Base-by-base conservation (phyloP, 2,113 vertebrate genomes). In the Entelurus aequoreus region DNA sequence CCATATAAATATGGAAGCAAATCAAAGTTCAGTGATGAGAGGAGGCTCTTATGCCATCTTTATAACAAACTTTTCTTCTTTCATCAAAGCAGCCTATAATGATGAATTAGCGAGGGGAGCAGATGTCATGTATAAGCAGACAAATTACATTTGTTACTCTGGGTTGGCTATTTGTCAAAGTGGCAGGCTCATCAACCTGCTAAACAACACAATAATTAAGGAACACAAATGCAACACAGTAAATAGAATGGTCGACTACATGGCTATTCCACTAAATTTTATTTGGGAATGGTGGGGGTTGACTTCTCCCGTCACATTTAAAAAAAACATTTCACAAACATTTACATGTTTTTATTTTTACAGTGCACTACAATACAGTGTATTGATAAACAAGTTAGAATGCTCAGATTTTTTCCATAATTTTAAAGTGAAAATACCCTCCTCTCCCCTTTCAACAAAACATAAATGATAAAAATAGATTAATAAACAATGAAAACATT, bases 1-100 rank as follows among this genome's bases (percentile, higher is more conserved):
- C 57, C 85, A 88, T 88, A 80, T 86, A 85, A 87, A 89, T 88
- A 77, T 81, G 48, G 60, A 68, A 70, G 47, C 57, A 66, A 82
- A 82, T 79, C 64, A 54, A 16, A 66, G 15, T 74, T 71, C 44
- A 68, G 60, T 14, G 59, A 6, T 40, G 13, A 51, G 50, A 19
- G 16, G 9, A 63, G 44, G 12, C 21, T 60, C 21, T 35, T 19
- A 9, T 16, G 19, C 13, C 19, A 6, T 63, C 6, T 11, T 54
- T 46, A 12, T 47, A 6, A 62, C n/a, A 36, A 36, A n/a, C 53
- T 66, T 76, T 53, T 68, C 62, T 68, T 40, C 14, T 8, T 13
- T 68, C 28, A 61, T 78, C 38, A 50, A 5, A 9, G 0, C 9
- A 52, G 28, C 0, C 7, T 58, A 5, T 53, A 52, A 63, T 68